phyloP scores from a whole-genome alignment of 1,140 invertebrate species.

The Eciton burchellii region DNA sequence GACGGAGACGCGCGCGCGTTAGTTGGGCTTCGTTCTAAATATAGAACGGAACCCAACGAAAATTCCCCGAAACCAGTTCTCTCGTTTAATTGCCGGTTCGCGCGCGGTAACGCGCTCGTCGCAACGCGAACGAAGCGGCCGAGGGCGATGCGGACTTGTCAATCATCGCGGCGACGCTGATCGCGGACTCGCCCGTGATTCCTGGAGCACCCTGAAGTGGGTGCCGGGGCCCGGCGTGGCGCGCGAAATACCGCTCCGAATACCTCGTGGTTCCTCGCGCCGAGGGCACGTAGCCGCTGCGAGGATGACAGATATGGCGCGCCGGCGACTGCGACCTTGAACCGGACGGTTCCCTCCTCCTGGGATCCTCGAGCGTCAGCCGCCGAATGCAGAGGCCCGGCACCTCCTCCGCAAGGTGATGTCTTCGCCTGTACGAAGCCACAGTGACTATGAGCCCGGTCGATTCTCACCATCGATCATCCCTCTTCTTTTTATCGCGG shows the following conservation, averaged over 20 bases:
- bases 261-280: constrained; percentile 80
- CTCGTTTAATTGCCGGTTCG: constrained; percentile 45
- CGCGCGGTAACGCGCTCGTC: not conserved
- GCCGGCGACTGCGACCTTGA: constrained; percentile 78
- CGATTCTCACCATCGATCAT: constrained; percentile 76
- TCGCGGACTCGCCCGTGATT: constrained; percentile 18
- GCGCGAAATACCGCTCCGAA: constrained; percentile 25
- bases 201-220: not conserved
- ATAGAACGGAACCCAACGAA: constrained; percentile 25
- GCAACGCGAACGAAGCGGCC: not conserved
- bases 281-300: constrained; percentile 74
- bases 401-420: constrained; percentile 81
- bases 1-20: not conserved
- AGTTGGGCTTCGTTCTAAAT: constrained; percentile 29
- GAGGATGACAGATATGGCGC: constrained; percentile 81
- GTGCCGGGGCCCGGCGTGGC: no score
- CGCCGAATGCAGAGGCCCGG: constrained; percentile 83
- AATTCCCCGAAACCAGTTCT: constrained; percentile 46
- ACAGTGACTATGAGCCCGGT: constrained; percentile 73
- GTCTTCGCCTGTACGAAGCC: constrained; percentile 79
- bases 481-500: constrained; percentile 54
- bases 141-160: constrained; percentile 30
- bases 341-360: constrained; percentile 75
- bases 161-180: constrained; percentile 31
- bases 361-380: constrained; percentile 82